Conservation (phyloP, 1,140 invertebrate genomes). For the Pentalonia nigronervosa region DNA sequence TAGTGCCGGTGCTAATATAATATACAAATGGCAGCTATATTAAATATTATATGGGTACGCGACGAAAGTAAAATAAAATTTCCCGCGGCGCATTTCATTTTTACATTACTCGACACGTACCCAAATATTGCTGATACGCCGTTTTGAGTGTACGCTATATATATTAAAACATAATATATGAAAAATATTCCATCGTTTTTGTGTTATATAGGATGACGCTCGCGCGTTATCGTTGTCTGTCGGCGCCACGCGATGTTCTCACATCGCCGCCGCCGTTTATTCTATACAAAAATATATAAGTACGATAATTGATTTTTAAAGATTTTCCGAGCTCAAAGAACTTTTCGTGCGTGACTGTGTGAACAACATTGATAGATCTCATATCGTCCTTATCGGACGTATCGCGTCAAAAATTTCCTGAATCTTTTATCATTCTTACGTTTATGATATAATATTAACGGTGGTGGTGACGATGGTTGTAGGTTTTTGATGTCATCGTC, state of each 20-base stretch:
- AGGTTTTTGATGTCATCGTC: neutral
- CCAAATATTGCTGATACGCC: neutral
- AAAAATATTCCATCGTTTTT: neutral
- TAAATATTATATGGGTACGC: too few relatives aligned
- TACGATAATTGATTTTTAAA: neutral
- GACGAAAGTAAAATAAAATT: too few relatives aligned
- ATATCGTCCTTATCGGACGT: neutral
- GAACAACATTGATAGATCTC: neutral
- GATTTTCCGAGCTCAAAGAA: neutral
- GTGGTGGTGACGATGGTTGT: neutral
- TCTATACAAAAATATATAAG: neutral
- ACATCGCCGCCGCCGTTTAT: neutral
- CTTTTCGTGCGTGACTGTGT: neutral
- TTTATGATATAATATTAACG: neutral
- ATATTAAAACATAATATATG: neutral
- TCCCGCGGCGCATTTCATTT: neutral
- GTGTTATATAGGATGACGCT: neutral
- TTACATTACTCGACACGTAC: neutral
- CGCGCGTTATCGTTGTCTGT: neutral
- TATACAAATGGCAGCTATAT: too few relatives aligned
- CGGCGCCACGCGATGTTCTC: neutral
- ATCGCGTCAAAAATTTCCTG: neutral
- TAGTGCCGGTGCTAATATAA: too few relatives aligned
- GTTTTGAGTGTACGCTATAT: neutral
- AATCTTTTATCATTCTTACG: neutral